Evolutionary conservation across 2,113 vertebrate genomes (phyloP), one percentile per base, ranked within the genome.

Genomic region (Carettochelys insculpta): DNA sequence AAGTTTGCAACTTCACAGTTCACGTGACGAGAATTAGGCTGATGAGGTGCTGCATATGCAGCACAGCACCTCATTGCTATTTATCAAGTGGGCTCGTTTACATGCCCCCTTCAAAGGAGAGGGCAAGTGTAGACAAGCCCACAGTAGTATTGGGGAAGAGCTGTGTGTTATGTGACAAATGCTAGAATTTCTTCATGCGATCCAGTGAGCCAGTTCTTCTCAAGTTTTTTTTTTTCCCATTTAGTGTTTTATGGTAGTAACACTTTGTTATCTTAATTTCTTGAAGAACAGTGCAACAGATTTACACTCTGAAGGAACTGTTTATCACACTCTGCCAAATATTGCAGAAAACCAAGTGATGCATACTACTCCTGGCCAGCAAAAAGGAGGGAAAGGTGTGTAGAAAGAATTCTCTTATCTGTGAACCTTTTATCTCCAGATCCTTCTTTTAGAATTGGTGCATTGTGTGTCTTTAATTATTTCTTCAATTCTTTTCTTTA

Each of bases 351-450:
- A 93, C 25, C 96, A 98, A 29, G 90, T 87, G 65, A 97, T 97
- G 89, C 98, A 97, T 92, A 87, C 98, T n/a, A 84, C 97, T 94
- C 17, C 97, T 85, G 94, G 97, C 31, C 97, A 98, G 80, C 97
- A 97, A 90, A 98, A 98, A 92, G 96, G 85, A 93, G 97, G 97
- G 56, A 99, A 99, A 98, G 98, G 99, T 99, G 86, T 81, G 97
- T 90, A 89, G 61, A 94, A 83, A 83, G 16, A 90, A 14, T 1
- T 0, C 61, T 17, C 52, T 31, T 80, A 75, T 25, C 77, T 51
- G 45, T 4, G 5, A 65, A 77, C 11, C 4, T 77, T 31, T 27
- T 80, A 22, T 54, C 86, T 83, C 1, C 12, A 76, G 51, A 24
- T 29, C 24, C 78, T 38, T 45, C 20, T 8, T 12, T 8, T 10